Base-by-base conservation (phyloP, 1,140 invertebrate species). In the Brachionus manjavacas region DNA sequence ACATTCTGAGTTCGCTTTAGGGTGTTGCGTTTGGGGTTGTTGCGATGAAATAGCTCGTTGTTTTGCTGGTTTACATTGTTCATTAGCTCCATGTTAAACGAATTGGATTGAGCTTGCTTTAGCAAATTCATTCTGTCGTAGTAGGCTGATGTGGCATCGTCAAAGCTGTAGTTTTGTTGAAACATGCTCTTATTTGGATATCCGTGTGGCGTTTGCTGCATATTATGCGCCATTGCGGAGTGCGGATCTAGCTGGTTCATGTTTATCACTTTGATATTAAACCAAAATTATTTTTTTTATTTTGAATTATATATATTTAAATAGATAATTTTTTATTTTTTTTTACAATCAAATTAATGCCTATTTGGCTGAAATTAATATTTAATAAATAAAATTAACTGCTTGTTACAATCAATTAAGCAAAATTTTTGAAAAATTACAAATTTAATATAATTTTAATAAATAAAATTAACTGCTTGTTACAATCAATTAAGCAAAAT, bases 101-200 rank as follows among this genome's bases (percentile, higher is more conserved):
- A 76, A 76, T 76, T 76, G 16, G 72, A 49, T 14, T 76, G 72
- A 28, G 72, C 72, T 76, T 76, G 72, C 46, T 76, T 46, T 25
- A 76, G 41, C 43, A 76, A 25, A n/a, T 49, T 76, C 41, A 76
- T 49, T 20, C 72, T 16, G 11, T 76, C 72, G 20, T 49, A 76
- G 31, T 76, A 76, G 23, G 20, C 46, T 25, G 72, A 76, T n/a
- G 20, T 49, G 9, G 43, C 43, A n/a, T 81, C 79, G n/a, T 81
- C 79, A 81, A 81, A 81, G 39, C 49, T 64, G 46, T 76, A 76
- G 49, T 76, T 76, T 31, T 76, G 72, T 7, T 76, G 72, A 76
- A 76, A 76, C 46, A 76, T 25, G 14, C 16, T 20, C 41, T 49
- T 76, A 14, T 76, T 76, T 49, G 41, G 72, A 35, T 49, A 46